Evolutionary conservation across 37 sponge, comb jelly and placozoan genomes (phyloP), one percentile per base, ranked within the genome.

Genomic region (Axinella damicornis): DNA sequence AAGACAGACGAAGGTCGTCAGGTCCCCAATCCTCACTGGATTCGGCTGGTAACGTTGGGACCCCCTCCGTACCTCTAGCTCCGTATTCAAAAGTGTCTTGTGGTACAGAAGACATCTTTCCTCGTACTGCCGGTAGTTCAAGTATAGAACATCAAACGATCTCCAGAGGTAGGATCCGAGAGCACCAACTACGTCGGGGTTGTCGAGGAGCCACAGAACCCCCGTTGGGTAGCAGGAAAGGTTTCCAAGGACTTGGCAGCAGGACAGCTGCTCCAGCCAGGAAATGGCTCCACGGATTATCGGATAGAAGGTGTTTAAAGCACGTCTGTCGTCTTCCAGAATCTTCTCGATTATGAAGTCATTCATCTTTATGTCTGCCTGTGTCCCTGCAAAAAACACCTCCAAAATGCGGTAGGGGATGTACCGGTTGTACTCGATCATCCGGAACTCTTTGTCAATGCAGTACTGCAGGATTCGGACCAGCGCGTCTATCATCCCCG

Each of bases 391-490:
- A 83, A 73, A 73, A 0, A 74, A 9, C 20, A 41, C 27, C 75
- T 83, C 84, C 65, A 73, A 28, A 56, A 53, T 64, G 11, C 75
- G 74, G 34, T 74, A 83, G 5, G 84, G 66, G 17, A 74, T 65
- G 35, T 73, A 64, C 5, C 84, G 84, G 63, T 83, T 83, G 57
- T 74, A 83, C 56, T 83, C 84, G 17, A 37, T 65, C 21, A 52
- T 19, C 16, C 38, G 75, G 65, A 83, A 83, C 32, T 41, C 5
- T 2, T 19, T 33, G 22, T 83, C 66, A 17, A 65, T 53, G 28
- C 74, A 46, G 20, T 58, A 57, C 53, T 22, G 30, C 28, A 83
- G 66, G 53, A 83, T 73, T 54, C 84, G 24, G 53, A 74, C 19
- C 22, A 83, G 36, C 15, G 36, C 28, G 18, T 73, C 39, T 54